phyloP scores from a whole-genome alignment of 2,888 invertebrate species.

The Volucella inanis region DNA sequence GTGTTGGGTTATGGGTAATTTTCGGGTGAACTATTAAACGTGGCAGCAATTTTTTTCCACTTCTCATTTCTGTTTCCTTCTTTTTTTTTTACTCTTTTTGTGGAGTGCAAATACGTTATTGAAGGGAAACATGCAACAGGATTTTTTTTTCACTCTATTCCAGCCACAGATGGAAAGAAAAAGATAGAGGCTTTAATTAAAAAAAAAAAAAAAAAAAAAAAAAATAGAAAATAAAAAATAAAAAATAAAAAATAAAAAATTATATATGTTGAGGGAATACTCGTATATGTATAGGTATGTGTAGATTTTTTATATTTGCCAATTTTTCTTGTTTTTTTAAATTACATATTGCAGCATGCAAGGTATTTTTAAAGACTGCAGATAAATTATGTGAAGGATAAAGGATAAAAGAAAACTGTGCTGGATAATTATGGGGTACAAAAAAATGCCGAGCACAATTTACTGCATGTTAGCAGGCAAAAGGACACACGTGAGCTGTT shows the following conservation, averaged over 20 bases:
- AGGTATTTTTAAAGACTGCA: conserved; percentile 69
- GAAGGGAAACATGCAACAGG: conserved; percentile 71
- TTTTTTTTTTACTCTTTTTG: not conserved
- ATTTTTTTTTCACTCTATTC: conserved; percentile 31
- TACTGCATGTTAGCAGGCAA: conserved; percentile 66
- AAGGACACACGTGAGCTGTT: conserved; percentile 57
- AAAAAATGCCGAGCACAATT: conserved; percentile 50
- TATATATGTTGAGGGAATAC: not conserved
- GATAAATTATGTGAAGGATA: conserved; percentile 70
- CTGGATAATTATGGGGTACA: conserved; percentile 61
- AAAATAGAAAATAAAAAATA: conserved; percentile 60
- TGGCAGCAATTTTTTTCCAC: conserved; percentile 43
- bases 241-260: too few species aligned
- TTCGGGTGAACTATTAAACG: conserved; percentile 71
- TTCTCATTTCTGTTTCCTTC: conserved; percentile 30
- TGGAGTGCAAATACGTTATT: conserved; percentile 65
- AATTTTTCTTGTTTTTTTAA: conserved; percentile 28
- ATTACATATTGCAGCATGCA: conserved; percentile 70
- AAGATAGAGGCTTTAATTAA: conserved; percentile 55
- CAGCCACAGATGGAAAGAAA: conserved; percentile 36
- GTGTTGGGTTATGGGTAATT: conserved; percentile 65
- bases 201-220: conserved; percentile 44
- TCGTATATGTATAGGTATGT: conserved; percentile 10
- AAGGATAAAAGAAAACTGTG: conserved; percentile 30
- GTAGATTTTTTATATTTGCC: conserved; percentile 40